Evolutionary conservation across 2,797 vertebrate genomes (phyloP), one percentile per base, ranked within the genome.

Genomic region (Acanthurus tractus): DNA sequence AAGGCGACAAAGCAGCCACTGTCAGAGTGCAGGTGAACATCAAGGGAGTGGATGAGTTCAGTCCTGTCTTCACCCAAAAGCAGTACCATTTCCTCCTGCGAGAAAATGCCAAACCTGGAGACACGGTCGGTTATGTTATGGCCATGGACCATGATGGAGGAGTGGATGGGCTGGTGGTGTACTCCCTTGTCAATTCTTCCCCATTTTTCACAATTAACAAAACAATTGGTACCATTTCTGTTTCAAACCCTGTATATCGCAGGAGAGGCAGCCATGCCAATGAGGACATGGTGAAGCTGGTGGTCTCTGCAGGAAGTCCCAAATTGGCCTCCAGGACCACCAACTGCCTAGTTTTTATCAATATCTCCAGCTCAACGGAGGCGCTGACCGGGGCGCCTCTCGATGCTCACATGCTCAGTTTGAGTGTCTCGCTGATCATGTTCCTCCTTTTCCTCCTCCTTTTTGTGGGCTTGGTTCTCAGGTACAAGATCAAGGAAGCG

Each of bases 11-110:
- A 58, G 86, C 93, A 14, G 95, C 97, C 13, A 97, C 93, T 0
- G 34, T 96, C 46, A 92, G 82, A 75, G 94, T 99, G 66, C 95
- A 96, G 83, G 90, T 99, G n/a, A 82, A 94, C 71, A 92, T 99
- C 45, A 95, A 96, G 68, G 97, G 97, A 11, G 86, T 89, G 71
- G 98, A 99, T 87, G 98, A 99, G 88, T 99, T 97, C 90, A 96
- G 96, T 76, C 98, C 98, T 0, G 50, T 97, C 62, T 99, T 99
- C 84, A 95, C 95, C 54, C 96, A 97, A 84, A 95, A 96, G 55
- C 89, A 86, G 0, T 99, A 99, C 87, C 94, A 93, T 70, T 98
- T 99, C 85, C 84, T 86, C 70, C 93, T 99, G 12, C 95, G 95
- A 0, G 88, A 94, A 76, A 93, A 95, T 48, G 81, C 90, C 0